Evolutionary conservation across 2,888 invertebrate genomes (phyloP).

Genomic region (Yponomeuta cagnagella): DNA sequence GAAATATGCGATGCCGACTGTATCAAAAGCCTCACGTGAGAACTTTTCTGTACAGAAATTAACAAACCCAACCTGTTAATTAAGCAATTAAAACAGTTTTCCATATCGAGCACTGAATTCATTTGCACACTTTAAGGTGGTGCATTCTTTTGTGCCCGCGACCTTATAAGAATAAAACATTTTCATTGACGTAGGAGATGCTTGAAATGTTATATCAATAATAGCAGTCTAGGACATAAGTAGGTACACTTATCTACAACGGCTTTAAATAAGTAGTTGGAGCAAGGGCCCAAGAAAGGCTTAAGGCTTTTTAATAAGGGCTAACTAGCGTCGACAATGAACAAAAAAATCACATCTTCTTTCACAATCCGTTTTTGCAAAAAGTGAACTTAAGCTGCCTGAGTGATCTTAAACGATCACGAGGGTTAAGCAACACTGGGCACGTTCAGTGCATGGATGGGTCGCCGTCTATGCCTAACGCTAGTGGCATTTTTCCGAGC

Average conservation of each 20-base stretch:
- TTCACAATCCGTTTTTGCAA: no score
- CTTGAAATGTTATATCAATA: background rate
- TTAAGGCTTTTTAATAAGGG: no score
- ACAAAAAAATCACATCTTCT: no score
- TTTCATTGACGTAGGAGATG: background rate
- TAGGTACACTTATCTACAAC: background rate
- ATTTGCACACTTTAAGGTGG: conserved; percentile 1
- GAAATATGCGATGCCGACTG: conserved; percentile 2
- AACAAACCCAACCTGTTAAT: conserved; percentile 2
- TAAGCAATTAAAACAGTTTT: conserved; percentile 5
- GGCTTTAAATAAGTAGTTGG: background rate
- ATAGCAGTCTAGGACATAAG: background rate
- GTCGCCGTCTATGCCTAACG: no score
- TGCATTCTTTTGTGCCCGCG: background rate
- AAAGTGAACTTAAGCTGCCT: no score
- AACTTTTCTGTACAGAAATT: background rate
- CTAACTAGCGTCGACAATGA: no score
- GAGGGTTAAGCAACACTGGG: no score
- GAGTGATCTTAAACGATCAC: no score
- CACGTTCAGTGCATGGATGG: no score
- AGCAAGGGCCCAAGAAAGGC: no score
- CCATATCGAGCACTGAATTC: background rate
- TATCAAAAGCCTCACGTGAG: background rate
- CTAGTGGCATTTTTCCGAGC: no score
- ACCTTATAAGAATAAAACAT: background rate